Evolutionary conservation across 2,113 vertebrate genomes (phyloP).

Genomic region (Equus quagga): DNA sequence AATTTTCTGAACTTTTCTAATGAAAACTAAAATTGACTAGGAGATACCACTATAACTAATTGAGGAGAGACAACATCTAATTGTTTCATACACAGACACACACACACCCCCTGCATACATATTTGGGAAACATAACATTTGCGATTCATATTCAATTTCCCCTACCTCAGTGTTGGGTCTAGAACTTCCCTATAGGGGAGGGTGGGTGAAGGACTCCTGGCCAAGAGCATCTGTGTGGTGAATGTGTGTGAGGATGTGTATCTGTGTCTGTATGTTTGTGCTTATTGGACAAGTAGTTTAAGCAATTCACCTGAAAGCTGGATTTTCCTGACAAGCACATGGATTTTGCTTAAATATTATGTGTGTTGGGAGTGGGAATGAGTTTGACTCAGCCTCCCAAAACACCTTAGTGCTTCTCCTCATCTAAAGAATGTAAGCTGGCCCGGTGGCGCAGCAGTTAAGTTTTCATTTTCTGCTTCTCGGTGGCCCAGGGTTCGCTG

Average conservation of each 20-base stretch:
- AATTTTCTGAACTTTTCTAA: not conserved
- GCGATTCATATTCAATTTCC: not conserved
- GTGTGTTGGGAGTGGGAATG: not conserved
- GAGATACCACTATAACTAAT: not conserved
- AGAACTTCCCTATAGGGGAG: not conserved
- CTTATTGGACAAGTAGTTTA: not conserved
- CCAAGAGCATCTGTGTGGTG: not conserved
- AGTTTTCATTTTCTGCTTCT: no score
- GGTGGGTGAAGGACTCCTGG: not conserved
- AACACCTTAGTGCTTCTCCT: not conserved
- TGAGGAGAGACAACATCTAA: not conserved
- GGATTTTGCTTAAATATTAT: not conserved
- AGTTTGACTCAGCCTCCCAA: not conserved
- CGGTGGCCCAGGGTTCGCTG: no score
- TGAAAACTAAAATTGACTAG: not conserved
- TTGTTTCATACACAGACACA: not conserved
- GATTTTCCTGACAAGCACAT: not conserved
- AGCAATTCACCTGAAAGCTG: not conserved
- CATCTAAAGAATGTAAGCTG: not conserved
- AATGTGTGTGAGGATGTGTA: not conserved
- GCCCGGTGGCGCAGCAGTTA: no score
- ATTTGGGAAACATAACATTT: not conserved
- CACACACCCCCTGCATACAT: not conserved
- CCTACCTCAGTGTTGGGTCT: not conserved
- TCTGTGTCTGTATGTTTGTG: not conserved